Base-by-base conservation (phyloP, 1,140 invertebrate genomes). In the Vanessa tameamea region DNA sequence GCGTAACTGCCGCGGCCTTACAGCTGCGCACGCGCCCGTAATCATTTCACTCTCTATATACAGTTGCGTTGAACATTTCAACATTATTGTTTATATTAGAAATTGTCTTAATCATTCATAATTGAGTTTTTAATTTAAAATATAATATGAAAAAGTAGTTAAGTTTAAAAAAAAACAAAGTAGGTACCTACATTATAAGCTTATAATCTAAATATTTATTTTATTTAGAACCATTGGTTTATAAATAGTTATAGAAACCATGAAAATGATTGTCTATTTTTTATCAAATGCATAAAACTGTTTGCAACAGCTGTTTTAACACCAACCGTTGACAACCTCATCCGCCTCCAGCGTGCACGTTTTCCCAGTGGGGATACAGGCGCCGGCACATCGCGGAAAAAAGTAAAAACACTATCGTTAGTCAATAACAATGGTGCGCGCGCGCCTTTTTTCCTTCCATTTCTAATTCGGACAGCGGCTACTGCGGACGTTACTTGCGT, bases 321-420 rank as follows among this genome's bases (percentile, higher is more conserved):
- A 77, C 66, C 70, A 88, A 89, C 80, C 78, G 88, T 91, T 90
- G 79, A 7, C 23, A 14, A 80, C 76, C 48, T 69, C 83, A 64
- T 65, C 47, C 63, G 76, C 75, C 72, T 78, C 78, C 9, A 57
- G 53, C 82, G 75, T 71, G 73, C 75, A 71, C 69, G 69, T 88
- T 89, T 57, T 84, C 84, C 87, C 87, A 84, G 88, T 88, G 88
- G 88, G 90, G 90, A 84, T 85, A 81, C 77, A 82, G 78, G 83
- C 87, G 85, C 85, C 82, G 82, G 83, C 82, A 77, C 81, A 81
- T 77, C 78, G 86, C 79, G 86, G 83, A 89, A 92, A 90, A 92
- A 90, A 87, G 85, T 87, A 89, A 90, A 92, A 91, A 87, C 85
- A 88, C 74, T 82, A 81, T 86, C 83, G 77, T 81, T 83, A 85